Evolutionary conservation across 2,797 vertebrate species (phyloP), one percentile per base, ranked within the genome.

Genomic region (Lindbergichthys nudifrons): DNA sequence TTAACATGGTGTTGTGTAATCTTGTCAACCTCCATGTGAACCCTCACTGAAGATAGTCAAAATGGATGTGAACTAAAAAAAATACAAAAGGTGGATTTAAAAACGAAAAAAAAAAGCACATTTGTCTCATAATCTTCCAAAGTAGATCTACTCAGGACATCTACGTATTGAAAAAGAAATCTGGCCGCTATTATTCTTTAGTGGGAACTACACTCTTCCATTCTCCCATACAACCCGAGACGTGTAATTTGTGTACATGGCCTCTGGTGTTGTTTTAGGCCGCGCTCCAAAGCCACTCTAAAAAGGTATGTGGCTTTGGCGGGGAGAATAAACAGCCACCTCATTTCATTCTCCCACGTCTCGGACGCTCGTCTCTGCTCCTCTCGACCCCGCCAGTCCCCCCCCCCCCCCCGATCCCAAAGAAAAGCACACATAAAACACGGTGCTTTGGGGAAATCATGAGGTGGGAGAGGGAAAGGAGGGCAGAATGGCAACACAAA

Each of bases 241-340:
- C 73, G 16, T 89, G 83, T 88, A 80, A 91, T 88, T 84, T 90
- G 90, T 88, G 86, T 86, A 84, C 89, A 85, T 73, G 85, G 91
- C 87, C 91, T 89, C 80, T 84, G 77, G 64, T 90, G 89, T 92
- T 92, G 89, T 89, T 89, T 86, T 82, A 91, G 92, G 92, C 89
- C 43, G 48, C 8, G 61, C 77, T 92, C 92, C 92, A 94, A 87
- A 92, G 87, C 87, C 90, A 93, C 90, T 91, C 89, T 80, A 80
- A 84, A 90, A 93, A 93, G 92, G 92, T 94, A 93, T 90, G 92
- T 81, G 85, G 86, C 88, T 89, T 90, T 73, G 74, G 85, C 79
- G 63, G 73, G 67, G 84, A 92, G 90, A 88, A 92, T 92, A 91
- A 93, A 93, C 92, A 93, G 90, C 84, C 90, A 89, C 91, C 91